A percentile compares a stretch with the other conserved stretches of the same genome.
Evolutionary conservation across 2,113 vertebrate genomes (phyloP).

Genomic region (Alexandromys fortis): DNA sequence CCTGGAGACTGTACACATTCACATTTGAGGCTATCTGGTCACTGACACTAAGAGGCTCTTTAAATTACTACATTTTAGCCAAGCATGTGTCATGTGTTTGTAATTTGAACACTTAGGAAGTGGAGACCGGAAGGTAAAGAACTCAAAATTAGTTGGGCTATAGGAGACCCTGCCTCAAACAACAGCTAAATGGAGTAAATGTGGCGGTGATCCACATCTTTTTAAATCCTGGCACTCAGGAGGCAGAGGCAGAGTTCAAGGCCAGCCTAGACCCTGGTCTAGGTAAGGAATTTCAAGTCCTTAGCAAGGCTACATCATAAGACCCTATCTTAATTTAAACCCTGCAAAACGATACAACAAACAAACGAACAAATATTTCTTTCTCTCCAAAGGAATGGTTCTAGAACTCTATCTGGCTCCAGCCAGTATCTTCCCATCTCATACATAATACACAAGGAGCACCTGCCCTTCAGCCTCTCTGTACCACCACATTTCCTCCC

Average conservation of each 20-base stretch:
- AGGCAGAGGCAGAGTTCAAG: not conserved
- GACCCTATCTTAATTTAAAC: not conserved
- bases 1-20: not conserved
- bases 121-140: not conserved
- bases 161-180: not conserved
- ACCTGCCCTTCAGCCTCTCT: not conserved
- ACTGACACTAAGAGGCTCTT: slow-evolving; percentile 1
- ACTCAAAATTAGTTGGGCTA: not conserved
- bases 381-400: not conserved
- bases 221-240: not conserved
- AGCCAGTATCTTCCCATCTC: not conserved
- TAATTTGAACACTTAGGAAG: not conserved
- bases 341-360: not conserved
- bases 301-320: not conserved
- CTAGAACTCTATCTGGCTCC: not conserved
- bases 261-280: not conserved
- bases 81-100: not conserved
- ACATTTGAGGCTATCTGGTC: not conserved
- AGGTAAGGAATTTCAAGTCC: not conserved
- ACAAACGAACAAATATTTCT: not conserved
- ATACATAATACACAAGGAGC: not conserved
- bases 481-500: not conserved
- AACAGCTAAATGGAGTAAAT: not conserved
- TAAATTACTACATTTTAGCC: slow-evolving; percentile 32
- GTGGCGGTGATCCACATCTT: not conserved